phyloP scores from a whole-genome alignment of 1,140 invertebrate genomes.

The Drosophila trapezifrons region DNA sequence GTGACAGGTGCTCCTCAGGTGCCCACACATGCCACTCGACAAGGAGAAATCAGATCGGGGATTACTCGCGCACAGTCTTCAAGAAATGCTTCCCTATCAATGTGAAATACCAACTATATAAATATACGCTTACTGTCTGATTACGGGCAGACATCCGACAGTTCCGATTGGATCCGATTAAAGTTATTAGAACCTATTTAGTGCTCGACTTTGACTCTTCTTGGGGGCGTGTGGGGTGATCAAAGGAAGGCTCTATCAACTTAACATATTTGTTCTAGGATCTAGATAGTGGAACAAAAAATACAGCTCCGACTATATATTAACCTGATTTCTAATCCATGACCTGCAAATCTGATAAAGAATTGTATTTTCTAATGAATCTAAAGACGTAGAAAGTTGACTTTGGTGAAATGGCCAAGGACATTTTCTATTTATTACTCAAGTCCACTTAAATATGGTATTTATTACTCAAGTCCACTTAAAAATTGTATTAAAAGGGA shows the following conservation, averaged over 20 bases:
- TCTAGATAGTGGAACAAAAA: not conserved
- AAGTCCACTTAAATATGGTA: too few relatives aligned
- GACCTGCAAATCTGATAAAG: too few relatives aligned
- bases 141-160: slow-evolving; percentile 12
- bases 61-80: not conserved
- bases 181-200: slow-evolving; percentile 18
- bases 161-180: slow-evolving; percentile 24
- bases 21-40: slow-evolving; percentile 18
- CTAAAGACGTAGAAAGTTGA: not conserved
- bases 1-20: slow-evolving; percentile 11
- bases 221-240: not conserved
- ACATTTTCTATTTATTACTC: not conserved
- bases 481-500: not conserved
- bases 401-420: not conserved
- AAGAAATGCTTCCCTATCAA: slow-evolving; percentile 21
- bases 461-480: not conserved
- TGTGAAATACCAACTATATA: slow-evolving; percentile 21
- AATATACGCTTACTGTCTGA: slow-evolving; percentile 29
- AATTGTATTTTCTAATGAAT: not conserved
- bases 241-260: not conserved
- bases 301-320: not conserved
- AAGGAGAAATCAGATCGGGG: slow-evolving; percentile 14
- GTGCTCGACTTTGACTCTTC: slow-evolving; percentile 13
- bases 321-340: too few relatives aligned
- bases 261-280: not conserved